These are phyloP conservation scores for Trochalopteron elliotii DNA, from an alignment of 2,113 vertebrate species.

Conservation along the genomic window DNA sequence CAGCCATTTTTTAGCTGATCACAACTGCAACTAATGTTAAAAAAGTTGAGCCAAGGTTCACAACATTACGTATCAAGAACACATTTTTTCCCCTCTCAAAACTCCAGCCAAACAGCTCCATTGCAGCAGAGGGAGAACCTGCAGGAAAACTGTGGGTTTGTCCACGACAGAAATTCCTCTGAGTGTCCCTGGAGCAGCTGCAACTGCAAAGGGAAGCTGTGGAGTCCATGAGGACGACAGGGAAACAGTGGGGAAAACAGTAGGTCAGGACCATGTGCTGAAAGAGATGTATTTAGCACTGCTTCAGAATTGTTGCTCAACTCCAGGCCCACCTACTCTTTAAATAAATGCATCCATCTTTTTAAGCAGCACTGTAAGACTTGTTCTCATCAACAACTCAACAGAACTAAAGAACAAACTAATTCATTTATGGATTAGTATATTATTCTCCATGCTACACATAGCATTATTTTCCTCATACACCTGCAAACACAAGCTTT, in stretches of 20 bases:
- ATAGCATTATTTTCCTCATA: background rate
- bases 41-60: background rate
- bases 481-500: background rate
- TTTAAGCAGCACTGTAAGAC: background rate
- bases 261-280: background rate
- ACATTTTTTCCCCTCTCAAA: background rate
- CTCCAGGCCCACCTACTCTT: background rate
- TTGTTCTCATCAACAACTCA: background rate
- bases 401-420: background rate
- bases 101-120: background rate
- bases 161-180: background rate
- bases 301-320: background rate
- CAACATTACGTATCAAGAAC: rapidly evolving
- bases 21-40: background rate
- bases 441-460: background rate
- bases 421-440: background rate
- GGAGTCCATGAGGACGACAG: background rate
- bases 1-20: background rate
- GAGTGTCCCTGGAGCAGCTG: background rate
- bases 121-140: background rate
- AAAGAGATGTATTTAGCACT: background rate
- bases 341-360: background rate
- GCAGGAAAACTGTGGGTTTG: background rate
- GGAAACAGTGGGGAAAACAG: background rate
- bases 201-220: background rate